These are phyloP conservation scores for Passer domesticus DNA, from an alignment of 2,113 vertebrate genomes.

Conservation along the genomic window DNA sequence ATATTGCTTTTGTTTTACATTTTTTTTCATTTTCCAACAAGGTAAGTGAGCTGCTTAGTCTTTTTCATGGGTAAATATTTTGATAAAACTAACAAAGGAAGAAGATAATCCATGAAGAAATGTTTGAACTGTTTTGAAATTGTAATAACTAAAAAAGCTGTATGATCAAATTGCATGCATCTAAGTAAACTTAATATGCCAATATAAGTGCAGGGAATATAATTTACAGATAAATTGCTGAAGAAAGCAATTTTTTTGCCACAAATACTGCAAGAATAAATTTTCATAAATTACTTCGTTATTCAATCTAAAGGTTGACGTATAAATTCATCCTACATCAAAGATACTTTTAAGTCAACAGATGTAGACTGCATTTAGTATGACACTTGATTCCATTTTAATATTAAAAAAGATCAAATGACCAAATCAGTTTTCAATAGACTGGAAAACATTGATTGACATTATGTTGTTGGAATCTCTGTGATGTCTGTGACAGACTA, in stretches of 20 bases:
- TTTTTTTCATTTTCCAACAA: neutral
- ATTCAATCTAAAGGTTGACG: neutral
- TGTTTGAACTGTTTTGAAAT: neutral
- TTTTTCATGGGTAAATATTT: neutral
- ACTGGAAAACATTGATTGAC: constrained; percentile 33
- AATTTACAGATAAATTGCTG: neutral
- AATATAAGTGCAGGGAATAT: neutral
- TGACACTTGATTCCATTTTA: neutral
- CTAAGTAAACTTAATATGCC: neutral
- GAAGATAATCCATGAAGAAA: neutral
- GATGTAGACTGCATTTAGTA: neutral
- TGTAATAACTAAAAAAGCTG: neutral
- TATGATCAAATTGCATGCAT: neutral
- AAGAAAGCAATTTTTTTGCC: neutral
- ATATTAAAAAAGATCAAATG: neutral
- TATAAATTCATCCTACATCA: neutral
- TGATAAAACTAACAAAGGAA: neutral
- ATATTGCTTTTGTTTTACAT: accelerated
- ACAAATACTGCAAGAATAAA: neutral
- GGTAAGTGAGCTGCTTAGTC: neutral
- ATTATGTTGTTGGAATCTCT: constrained; percentile 26
- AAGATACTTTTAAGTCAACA: neutral
- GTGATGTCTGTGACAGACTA: constrained; percentile 25
- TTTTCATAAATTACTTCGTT: neutral
- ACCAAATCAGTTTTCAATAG: constrained; percentile 14